These are phyloP conservation scores for Myxocyprinus asiaticus DNA, from an alignment of 2,113 vertebrate genomes.

Conservation along the genomic window DNA sequence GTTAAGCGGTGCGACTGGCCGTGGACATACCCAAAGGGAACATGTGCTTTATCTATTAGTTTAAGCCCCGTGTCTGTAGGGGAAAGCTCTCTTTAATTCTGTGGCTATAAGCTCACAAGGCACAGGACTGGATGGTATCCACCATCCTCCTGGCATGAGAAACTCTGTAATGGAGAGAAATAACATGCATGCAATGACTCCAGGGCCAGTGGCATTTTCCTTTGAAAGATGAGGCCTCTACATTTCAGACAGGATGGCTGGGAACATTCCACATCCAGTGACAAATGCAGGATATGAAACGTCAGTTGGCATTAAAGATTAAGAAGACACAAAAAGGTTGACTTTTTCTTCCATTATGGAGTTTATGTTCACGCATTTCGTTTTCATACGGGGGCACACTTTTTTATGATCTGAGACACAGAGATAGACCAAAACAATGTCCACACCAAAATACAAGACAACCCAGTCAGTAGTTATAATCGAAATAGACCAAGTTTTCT, in stretches of 20 bases:
- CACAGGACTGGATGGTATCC: slow-evolving; percentile 21
- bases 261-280: background rate
- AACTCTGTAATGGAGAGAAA: background rate
- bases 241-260: slow-evolving; percentile 3
- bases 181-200: background rate
- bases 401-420: too few relatives aligned
- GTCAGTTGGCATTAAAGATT: background rate
- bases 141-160: background rate
- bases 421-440: too few relatives aligned
- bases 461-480: too few relatives aligned
- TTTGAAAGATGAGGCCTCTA: background rate
- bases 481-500: too few relatives aligned
- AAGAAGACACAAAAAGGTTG: background rate
- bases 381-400: too few relatives aligned
- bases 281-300: slow-evolving; percentile 14
- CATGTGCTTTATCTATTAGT: slow-evolving; percentile 53
- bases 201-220: background rate
- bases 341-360: background rate
- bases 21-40: slow-evolving; percentile 30
- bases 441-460: too few relatives aligned
- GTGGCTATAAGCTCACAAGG: slow-evolving; percentile 37
- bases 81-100: background rate
- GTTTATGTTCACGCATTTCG: too few relatives aligned
- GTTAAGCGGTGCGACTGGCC: slow-evolving; percentile 2
- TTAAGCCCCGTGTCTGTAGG: slow-evolving; percentile 21